Evolutionary conservation across 2,888 invertebrate genomes (phyloP).

Genomic region (Caradrina kadenii): DNA sequence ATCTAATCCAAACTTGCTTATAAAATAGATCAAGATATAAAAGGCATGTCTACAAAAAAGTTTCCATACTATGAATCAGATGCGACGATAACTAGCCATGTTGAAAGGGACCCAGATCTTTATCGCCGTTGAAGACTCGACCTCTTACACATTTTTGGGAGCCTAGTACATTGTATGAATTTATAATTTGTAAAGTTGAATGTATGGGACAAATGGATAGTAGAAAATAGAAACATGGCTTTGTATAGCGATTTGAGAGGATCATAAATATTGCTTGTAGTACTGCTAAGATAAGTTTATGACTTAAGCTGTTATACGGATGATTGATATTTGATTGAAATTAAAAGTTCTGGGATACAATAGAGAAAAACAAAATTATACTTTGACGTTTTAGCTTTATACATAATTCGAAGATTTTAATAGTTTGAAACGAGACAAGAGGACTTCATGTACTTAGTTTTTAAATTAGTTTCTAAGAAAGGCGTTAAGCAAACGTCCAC

Average conservation of each 20-base stretch:
- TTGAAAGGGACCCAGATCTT: slow-evolving; percentile 82
- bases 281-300: slow-evolving; percentile 34
- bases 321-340: slow-evolving; percentile 43
- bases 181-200: slow-evolving; percentile 73
- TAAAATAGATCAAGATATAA: slow-evolving; percentile 78
- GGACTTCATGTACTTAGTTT: too few species aligned
- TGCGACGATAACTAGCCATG: slow-evolving; percentile 77
- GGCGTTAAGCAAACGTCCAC: neutral
- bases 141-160: slow-evolving; percentile 85
- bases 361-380: neutral
- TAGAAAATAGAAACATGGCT: slow-evolving; percentile 57
- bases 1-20: slow-evolving; percentile 76
- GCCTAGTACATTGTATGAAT: slow-evolving; percentile 87
- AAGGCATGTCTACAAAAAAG: slow-evolving; percentile 76
- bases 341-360: slow-evolving; percentile 8
- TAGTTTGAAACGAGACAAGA: neutral
- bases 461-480: neutral
- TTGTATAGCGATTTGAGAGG: slow-evolving; percentile 56
- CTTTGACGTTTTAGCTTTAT: neutral
- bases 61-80: slow-evolving; percentile 75
- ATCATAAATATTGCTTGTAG: slow-evolving; percentile 59
- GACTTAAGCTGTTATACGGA: slow-evolving; percentile 24
- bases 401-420: neutral
- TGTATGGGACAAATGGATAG: slow-evolving; percentile 54
- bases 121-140: slow-evolving; percentile 70